phyloP scores from a whole-genome alignment of 2,888 invertebrate species.

The Oligia strigilis region DNA sequence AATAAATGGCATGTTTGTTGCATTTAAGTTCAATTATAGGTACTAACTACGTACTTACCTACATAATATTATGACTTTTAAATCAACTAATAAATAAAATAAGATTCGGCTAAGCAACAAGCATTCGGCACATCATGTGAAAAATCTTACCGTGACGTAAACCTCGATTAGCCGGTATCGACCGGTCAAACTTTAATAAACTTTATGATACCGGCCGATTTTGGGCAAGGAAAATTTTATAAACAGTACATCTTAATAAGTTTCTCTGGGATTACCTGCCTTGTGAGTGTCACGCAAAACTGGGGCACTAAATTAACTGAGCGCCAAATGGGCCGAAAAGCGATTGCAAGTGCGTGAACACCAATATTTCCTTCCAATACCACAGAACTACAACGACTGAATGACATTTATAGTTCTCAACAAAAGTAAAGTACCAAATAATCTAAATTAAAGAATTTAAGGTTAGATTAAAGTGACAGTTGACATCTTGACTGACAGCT shows the following conservation, averaged over 20 bases:
- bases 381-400: conserved; percentile 26
- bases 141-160: conserved; percentile 25
- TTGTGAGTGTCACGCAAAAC: conserved; percentile 8
- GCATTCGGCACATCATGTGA: conserved; percentile 1
- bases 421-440: no score
- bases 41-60: no score
- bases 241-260: background rate
- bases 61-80: background rate
- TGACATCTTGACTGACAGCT: background rate
- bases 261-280: conserved; percentile 36
- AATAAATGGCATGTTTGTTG: background rate
- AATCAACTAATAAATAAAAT: background rate
- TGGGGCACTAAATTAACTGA: conserved; percentile 1
- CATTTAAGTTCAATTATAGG: background rate
- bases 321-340: background rate
- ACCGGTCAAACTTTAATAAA: conserved; percentile 8
- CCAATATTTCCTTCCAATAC: conserved; percentile 14
- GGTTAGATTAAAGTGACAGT: conserved; percentile 12
- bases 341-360: conserved; percentile 6
- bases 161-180: background rate
- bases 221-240: background rate
- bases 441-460: background rate
- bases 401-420: conserved; percentile 13
- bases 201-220: no score
- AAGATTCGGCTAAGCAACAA: background rate